Conservation (phyloP, 35 echinoderm and acorn worm genomes). For the Lytechinus pictus region DNA sequence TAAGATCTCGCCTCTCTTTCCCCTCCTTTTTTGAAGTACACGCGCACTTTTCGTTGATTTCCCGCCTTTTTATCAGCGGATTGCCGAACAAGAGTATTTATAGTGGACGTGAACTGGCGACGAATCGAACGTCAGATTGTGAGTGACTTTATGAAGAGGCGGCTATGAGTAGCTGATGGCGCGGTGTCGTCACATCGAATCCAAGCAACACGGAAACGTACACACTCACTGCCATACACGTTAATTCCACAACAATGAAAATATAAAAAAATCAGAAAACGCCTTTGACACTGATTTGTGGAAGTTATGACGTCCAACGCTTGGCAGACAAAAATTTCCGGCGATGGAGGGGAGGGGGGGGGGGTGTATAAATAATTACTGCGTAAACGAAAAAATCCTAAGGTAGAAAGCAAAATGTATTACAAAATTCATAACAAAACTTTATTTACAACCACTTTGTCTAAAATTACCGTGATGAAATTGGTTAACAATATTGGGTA, state of each 20-base stretch:
- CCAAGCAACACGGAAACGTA: background rate
- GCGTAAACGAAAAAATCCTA: no score
- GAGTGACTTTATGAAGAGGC: conserved; percentile 9
- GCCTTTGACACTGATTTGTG: background rate
- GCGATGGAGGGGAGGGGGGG: no score
- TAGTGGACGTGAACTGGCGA: background rate
- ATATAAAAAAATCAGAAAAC: background rate
- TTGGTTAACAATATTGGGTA: no score
- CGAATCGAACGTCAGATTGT: background rate
- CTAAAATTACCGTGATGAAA: no score
- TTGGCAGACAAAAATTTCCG: background rate
- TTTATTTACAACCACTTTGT: no score
- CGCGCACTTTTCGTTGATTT: background rate
- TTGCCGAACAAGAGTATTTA: background rate
- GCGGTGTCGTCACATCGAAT: background rate
- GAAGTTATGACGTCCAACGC: background rate
- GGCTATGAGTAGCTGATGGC: background rate
- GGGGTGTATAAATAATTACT: no score
- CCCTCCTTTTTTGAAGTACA: background rate
- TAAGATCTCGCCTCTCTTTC: background rate
- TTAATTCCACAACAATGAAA: background rate
- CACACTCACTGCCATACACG: background rate
- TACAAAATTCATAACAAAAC: no score
- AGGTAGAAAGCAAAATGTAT: no score
- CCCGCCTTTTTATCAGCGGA: background rate